Percentiles rank a stretch among this genome's conserved stretches.
Conservation (phyloP, 2,888 invertebrate genomes). For the Pollenia labialis region DNA sequence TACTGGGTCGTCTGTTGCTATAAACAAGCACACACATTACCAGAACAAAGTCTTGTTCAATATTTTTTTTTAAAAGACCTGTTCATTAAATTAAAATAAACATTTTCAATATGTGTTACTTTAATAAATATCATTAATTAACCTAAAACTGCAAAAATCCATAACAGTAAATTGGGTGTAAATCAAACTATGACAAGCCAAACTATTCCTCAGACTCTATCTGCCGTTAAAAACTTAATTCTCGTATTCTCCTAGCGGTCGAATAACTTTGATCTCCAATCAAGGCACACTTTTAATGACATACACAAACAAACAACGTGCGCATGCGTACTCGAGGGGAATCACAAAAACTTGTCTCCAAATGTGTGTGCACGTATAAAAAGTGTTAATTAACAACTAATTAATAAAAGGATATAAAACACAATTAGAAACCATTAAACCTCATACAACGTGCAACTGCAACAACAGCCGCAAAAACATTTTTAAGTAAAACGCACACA, state of each 20-base stretch:
- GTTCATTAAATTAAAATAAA: too few relatives aligned
- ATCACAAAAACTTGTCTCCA: conserved; percentile 60
- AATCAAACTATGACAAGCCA: conserved; percentile 25
- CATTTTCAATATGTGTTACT: too few relatives aligned
- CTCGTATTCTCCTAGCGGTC: conserved; percentile 3
- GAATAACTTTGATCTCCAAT: conserved; percentile 51
- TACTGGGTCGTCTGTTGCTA: too few relatives aligned
- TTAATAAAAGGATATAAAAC: conserved; percentile 71
- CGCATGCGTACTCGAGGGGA: conserved; percentile 19
- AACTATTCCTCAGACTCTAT: neutral
- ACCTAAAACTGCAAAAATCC: neutral
- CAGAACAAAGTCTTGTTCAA: too few relatives aligned
- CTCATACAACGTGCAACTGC: conserved; percentile 16
- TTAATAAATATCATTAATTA: too few relatives aligned
- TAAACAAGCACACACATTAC: too few relatives aligned
- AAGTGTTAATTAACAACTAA: conserved; percentile 74
- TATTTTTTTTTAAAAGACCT: too few relatives aligned
- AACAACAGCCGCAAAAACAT: neutral
- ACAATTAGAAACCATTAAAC: conserved; percentile 64
- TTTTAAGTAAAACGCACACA: neutral
- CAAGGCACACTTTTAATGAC: conserved; percentile 67
- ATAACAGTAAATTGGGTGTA: neutral
- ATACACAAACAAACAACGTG: neutral
- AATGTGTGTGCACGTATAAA: conserved; percentile 63
- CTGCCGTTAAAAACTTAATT: neutral